Conservation (phyloP, 2,113 vertebrate genomes). For the Cochlearius cochlearius region DNA sequence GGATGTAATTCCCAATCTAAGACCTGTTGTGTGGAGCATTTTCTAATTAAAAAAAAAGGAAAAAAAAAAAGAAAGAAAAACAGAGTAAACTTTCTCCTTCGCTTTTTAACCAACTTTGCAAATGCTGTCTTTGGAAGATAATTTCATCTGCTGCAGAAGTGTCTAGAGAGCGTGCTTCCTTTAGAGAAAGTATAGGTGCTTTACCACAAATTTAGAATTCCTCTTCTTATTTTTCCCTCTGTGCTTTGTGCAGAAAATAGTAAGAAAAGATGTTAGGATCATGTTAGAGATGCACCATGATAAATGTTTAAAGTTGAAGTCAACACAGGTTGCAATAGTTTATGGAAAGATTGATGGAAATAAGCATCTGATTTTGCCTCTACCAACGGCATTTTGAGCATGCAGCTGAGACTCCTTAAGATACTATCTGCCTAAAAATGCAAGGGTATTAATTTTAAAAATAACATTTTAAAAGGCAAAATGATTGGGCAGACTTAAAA, state of each 20-base stretch:
- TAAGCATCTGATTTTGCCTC: background rate
- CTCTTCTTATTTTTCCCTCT: background rate
- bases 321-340: background rate
- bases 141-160: background rate
- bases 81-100: background rate
- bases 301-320: background rate
- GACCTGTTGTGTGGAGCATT: background rate
- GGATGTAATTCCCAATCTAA: background rate
- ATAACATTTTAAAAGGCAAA: background rate
- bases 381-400: background rate
- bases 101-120: background rate
- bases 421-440: background rate
- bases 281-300: accelerated
- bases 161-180: background rate
- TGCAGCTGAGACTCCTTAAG: background rate
- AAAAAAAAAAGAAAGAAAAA: background rate
- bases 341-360: background rate
- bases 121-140: background rate
- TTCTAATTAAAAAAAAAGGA: background rate
- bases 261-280: background rate
- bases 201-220: background rate
- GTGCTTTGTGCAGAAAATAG: background rate
- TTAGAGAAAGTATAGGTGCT: background rate
- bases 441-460: background rate
- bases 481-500: background rate